Evolutionary conservation across 1,140 invertebrate genomes (phyloP).

Genomic region (Philaenus spumarius): DNA sequence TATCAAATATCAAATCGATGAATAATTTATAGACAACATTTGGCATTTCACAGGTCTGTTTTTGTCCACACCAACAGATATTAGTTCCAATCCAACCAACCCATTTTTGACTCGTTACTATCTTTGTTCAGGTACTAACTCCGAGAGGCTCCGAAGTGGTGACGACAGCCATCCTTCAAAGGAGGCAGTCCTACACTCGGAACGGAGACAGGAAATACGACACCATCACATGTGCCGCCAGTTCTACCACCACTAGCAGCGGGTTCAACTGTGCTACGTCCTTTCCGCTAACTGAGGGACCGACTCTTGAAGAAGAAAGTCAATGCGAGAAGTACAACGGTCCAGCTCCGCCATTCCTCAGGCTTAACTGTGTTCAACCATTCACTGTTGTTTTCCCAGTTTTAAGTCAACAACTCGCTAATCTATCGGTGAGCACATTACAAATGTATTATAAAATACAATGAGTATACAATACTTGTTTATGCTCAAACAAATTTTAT

Average conservation of each 20-base stretch:
- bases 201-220: background rate
- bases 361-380: constrained; percentile 22
- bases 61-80: too few species aligned
- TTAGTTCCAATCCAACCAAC: too few species aligned
- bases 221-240: constrained; percentile 8
- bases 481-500: too few species aligned
- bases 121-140: constrained; percentile 6
- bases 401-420: background rate
- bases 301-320: background rate
- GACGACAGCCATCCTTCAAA: constrained; percentile 11
- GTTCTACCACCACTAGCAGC: background rate
- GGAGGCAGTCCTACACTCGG: constrained; percentile 11
- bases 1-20: too few species aligned
- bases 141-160: constrained; percentile 7
- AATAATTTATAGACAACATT: too few species aligned
- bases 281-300: background rate
- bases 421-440: constrained; percentile 20
- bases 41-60: too few species aligned
- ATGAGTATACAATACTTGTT: background rate
- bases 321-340: constrained; percentile 16
- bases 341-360: constrained; percentile 7
- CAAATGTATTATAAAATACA: background rate
- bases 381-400: constrained; percentile 19
- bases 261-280: background rate
- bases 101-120: too few species aligned